Percentiles rank a stretch among this genome's conserved stretches.
phyloP scores from a whole-genome alignment of 2,797 vertebrate species.

The Pempheris klunzingeri region DNA sequence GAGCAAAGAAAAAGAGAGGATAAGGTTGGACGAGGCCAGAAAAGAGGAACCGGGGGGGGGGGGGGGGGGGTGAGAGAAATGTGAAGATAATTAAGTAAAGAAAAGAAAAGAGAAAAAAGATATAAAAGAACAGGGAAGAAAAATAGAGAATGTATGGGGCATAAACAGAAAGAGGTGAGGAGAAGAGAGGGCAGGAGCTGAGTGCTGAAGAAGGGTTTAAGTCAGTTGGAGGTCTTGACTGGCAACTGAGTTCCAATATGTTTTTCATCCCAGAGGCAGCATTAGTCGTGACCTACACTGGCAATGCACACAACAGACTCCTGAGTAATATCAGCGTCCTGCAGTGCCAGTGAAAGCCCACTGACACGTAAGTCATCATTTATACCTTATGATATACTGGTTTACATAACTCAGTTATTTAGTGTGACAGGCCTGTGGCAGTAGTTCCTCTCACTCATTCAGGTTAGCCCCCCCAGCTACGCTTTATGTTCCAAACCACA shows the following conservation, averaged over 20 bases:
- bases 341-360: neutral
- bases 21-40: neutral
- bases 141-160: neutral
- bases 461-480: no score
- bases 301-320: neutral
- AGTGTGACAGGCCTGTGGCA: no score
- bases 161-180: neutral
- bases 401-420: no score
- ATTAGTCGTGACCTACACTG: conserved; percentile 27
- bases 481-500: no score
- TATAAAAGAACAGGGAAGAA: no score
- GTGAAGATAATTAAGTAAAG: neutral
- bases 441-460: no score
- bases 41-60: neutral
- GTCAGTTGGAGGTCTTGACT: conserved; percentile 17
- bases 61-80: neutral
- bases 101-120: neutral
- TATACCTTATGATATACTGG: no score
- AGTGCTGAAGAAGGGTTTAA: neutral
- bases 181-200: neutral
- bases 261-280: conserved; percentile 30
- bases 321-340: neutral
- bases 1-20: neutral
- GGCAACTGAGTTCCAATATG: conserved; percentile 42
- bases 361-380: no score